Percentiles rank a stretch among this genome's conserved stretches.
These are phyloP conservation scores for Cryptophagus acutangulus DNA, from an alignment of 2,888 invertebrate species.

Conservation along the genomic window DNA sequence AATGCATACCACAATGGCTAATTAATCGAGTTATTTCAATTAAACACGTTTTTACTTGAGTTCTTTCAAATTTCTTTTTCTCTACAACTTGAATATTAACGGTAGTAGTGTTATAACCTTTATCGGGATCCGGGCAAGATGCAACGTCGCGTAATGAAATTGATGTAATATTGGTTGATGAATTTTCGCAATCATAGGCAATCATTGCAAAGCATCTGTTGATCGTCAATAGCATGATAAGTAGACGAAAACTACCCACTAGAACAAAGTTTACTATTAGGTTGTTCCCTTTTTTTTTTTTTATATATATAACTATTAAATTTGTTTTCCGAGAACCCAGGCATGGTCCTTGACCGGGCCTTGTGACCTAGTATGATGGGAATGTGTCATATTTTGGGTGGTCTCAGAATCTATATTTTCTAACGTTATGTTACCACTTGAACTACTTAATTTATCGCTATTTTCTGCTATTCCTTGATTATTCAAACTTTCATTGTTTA, in stretches of 20 bases:
- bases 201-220: background rate
- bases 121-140: background rate
- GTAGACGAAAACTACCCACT: background rate
- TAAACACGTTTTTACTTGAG: background rate
- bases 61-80: conserved; percentile 1
- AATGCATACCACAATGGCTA: conserved; percentile 1
- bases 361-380: too few relatives aligned
- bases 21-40: background rate
- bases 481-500: too few relatives aligned
- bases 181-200: conserved; percentile 2
- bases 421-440: too few relatives aligned
- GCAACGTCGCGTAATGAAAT: background rate
- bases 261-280: background rate
- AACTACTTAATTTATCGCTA: too few relatives aligned
- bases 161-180: too few relatives aligned
- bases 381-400: too few relatives aligned
- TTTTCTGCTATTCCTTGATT: too few relatives aligned
- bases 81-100: background rate
- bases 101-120: background rate
- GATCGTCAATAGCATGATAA: background rate
- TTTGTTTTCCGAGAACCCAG: too few relatives aligned
- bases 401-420: too few relatives aligned
- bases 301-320: background rate
- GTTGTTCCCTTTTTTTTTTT: background rate
- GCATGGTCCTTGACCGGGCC: too few relatives aligned